Percentiles rank a stretch among this genome's conserved stretches.
phyloP scores from a whole-genome alignment of 2,888 invertebrate species.

The Acanthosoma haemorrhoidale region DNA sequence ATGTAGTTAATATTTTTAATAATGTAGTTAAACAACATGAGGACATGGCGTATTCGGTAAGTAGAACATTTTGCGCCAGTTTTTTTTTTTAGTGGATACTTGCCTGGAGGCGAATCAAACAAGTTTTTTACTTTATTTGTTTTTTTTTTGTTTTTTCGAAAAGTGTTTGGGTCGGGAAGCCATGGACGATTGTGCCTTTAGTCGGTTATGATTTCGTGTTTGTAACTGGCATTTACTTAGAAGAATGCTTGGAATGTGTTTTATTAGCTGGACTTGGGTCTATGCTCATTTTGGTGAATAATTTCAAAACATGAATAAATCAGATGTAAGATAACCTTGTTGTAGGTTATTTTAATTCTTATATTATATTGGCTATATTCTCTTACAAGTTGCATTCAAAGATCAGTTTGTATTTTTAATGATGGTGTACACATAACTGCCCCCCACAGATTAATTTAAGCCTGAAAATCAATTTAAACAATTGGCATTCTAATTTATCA shows the following conservation, averaged over 20 bases:
- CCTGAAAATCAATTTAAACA: too few relatives aligned
- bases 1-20: constrained; percentile 20
- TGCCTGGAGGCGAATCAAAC: constrained; percentile 38
- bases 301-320: constrained; percentile 30
- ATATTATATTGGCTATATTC: background rate
- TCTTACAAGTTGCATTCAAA: too few relatives aligned
- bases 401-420: too few relatives aligned
- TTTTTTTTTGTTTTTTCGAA: constrained; percentile 34
- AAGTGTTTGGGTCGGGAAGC: constrained; percentile 18
- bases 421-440: too few relatives aligned
- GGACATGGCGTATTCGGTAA: constrained; percentile 40
- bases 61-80: constrained; percentile 39
- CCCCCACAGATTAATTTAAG: too few relatives aligned
- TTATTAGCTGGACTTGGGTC: constrained; percentile 17
- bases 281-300: constrained; percentile 26
- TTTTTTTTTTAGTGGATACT: constrained; percentile 37
- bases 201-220: constrained; percentile 5
- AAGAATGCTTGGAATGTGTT: constrained; percentile 13
- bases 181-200: constrained; percentile 23
- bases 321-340: constrained; percentile 30
- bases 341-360: constrained; percentile 28
- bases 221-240: background rate
- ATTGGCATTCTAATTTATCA: too few relatives aligned
- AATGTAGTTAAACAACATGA: constrained; percentile 26
- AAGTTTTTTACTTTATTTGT: constrained; percentile 32